These are phyloP conservation scores for Poicephalus gulielmi DNA, from an alignment of 2,113 vertebrate genomes.

Conservation along the genomic window DNA sequence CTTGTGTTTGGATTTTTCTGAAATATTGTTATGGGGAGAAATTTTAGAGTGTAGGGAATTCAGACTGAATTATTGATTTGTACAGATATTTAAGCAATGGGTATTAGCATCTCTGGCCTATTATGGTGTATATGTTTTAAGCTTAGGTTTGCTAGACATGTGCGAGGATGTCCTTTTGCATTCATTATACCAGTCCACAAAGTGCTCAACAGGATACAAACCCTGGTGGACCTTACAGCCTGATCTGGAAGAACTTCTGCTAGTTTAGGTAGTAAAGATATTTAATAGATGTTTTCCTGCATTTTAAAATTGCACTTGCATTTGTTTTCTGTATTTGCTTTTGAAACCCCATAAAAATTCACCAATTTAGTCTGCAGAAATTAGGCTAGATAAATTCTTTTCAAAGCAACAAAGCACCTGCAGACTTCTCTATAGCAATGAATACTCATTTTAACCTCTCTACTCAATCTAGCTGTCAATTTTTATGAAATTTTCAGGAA, in stretches of 20 bases:
- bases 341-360: background rate
- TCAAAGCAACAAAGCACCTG: background rate
- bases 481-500: background rate
- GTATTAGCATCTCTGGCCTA: background rate
- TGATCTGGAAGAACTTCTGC: background rate
- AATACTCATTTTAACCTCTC: background rate
- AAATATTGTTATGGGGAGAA: background rate
- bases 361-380: background rate
- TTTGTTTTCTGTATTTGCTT: background rate
- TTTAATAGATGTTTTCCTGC: background rate
- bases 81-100: background rate
- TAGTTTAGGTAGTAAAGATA: background rate
- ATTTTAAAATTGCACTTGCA: background rate
- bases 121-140: background rate
- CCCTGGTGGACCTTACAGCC: too few species aligned
- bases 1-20: background rate
- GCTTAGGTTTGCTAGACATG: background rate
- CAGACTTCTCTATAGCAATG: background rate
- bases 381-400: background rate
- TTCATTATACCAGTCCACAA: background rate
- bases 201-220: background rate
- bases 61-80: background rate
- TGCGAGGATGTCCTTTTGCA: background rate
- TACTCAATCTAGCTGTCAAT: background rate
- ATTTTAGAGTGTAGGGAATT: background rate